Evolutionary conservation across 2,113 vertebrate species (phyloP).

Genomic region (Engraulis encrasicolus): DNA sequence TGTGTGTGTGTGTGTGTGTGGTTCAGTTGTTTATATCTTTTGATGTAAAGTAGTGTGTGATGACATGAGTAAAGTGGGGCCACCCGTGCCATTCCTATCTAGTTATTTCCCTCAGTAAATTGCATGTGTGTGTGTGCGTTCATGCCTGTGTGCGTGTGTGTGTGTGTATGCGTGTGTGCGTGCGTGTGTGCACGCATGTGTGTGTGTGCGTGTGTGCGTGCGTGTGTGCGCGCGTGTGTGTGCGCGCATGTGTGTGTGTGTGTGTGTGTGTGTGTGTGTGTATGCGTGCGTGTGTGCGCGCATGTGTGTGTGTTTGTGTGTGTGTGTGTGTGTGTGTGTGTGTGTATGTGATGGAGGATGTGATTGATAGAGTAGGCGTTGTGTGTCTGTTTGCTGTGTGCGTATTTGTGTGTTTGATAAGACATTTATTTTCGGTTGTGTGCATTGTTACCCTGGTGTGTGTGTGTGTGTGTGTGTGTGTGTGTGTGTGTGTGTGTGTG

Average conservation of each 20-base stretch:
- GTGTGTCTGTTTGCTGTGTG: conserved; percentile 31
- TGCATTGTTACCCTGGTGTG: too few relatives aligned
- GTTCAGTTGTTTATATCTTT: too few relatives aligned
- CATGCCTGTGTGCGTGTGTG: not conserved
- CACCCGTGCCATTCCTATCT: too few relatives aligned
- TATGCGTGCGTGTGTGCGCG: conserved; percentile 14
- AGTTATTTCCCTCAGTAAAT: too few relatives aligned
- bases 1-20: not conserved
- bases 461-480: not conserved
- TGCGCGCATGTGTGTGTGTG: not conserved
- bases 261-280: not conserved
- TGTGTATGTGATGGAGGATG: too few relatives aligned
- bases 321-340: too few relatives aligned
- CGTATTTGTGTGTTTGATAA: not conserved
- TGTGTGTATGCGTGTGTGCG: not conserved
- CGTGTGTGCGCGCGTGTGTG: not conserved
- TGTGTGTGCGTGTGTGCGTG: not conserved
- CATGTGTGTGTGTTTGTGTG: too few relatives aligned
- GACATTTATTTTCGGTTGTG: too few relatives aligned
- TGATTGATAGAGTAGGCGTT: too few relatives aligned
- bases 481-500: not conserved
- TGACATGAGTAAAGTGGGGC: too few relatives aligned
- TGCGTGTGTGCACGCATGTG: not conserved
- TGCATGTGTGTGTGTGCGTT: too few relatives aligned
- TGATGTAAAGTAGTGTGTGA: too few relatives aligned